phyloP scores from a whole-genome alignment of 2,797 vertebrate species.

The Martes flavigula region DNA sequence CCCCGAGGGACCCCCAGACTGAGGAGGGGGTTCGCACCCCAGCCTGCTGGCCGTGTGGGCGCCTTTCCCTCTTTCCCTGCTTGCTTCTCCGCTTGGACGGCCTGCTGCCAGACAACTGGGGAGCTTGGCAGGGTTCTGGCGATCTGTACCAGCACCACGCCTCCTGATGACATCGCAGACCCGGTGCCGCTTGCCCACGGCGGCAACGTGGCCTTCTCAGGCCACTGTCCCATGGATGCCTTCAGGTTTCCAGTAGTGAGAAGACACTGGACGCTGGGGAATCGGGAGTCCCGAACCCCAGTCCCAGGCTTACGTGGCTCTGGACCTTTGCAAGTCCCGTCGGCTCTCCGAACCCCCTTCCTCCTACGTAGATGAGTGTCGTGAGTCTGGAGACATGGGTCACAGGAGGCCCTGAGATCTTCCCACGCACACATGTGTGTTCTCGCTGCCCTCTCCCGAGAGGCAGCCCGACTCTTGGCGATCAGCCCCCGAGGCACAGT shows the following conservation, averaged over 20 bases:
- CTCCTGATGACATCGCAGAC: neutral
- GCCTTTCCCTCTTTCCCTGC: neutral
- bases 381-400: neutral
- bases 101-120: neutral
- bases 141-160: neutral
- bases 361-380: too few species aligned
- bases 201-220: neutral
- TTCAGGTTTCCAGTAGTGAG: neutral
- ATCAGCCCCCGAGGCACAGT: neutral
- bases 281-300: neutral
- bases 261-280: neutral
- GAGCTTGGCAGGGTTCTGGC: neutral
- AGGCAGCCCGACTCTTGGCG: neutral
- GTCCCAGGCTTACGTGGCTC: neutral
- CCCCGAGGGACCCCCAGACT: too few species aligned
- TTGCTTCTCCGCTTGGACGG: neutral
- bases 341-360: neutral
- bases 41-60: neutral
- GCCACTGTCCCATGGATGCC: neutral
- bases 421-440: accelerated
- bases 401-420: neutral
- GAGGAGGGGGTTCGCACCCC: neutral
- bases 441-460: neutral
- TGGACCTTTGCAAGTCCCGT: neutral
- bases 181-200: neutral